These are phyloP conservation scores for Mycalesis mineus DNA, from an alignment of 2,888 invertebrate species.

Conservation along the genomic window DNA sequence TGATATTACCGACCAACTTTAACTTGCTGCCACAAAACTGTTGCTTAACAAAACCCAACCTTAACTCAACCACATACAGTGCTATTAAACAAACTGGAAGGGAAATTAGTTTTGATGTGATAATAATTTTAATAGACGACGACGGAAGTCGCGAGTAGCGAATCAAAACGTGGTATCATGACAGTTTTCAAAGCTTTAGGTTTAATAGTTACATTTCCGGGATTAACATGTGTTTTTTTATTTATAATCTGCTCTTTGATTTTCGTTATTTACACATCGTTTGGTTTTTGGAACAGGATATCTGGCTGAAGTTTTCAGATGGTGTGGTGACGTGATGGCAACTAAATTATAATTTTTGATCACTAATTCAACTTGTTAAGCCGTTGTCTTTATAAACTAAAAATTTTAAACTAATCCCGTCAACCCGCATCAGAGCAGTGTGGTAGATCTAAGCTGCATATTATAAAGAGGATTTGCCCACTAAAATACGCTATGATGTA, in stretches of 20 bases:
- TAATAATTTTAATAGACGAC: slow-evolving; percentile 40
- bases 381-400: too few relatives aligned
- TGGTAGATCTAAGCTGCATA: too few relatives aligned
- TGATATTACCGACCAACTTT: slow-evolving; percentile 33
- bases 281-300: slow-evolving; percentile 12
- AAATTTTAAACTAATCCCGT: too few relatives aligned
- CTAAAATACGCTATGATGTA: too few relatives aligned
- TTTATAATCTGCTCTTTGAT: slow-evolving; percentile 35
- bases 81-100: neutral
- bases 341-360: slow-evolving; percentile 11
- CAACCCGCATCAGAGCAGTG: too few relatives aligned
- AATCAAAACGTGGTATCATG: slow-evolving; percentile 39
- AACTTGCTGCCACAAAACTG: slow-evolving; percentile 1
- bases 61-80: neutral
- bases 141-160: slow-evolving; percentile 40
- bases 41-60: slow-evolving; percentile 1
- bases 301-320: slow-evolving; percentile 13
- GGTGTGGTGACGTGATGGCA: neutral
- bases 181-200: slow-evolving; percentile 37
- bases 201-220: slow-evolving; percentile 43
- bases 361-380: too few relatives aligned
- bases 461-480: too few relatives aligned
- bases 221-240: slow-evolving; percentile 30
- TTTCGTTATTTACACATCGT: slow-evolving; percentile 20
- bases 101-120: slow-evolving; percentile 28